A percentile compares a stretch with the other conserved stretches of the same genome.
These are phyloP conservation scores for Cotesia vestalis DNA, from an alignment of 1,140 invertebrate genomes.

Conservation along the genomic window DNA sequence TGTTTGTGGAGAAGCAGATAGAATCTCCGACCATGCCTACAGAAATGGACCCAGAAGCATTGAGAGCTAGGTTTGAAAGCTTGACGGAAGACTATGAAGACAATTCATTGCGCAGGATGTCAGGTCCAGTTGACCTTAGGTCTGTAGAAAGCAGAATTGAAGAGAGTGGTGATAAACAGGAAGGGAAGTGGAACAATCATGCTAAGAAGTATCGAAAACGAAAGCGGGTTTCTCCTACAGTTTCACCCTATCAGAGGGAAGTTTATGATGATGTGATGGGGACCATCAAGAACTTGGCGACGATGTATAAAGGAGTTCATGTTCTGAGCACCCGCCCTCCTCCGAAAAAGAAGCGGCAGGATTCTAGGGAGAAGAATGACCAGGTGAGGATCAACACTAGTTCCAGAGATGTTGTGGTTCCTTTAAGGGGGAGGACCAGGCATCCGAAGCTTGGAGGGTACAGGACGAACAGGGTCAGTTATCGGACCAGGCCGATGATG, in stretches of 20 bases:
- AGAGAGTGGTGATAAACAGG: constrained; percentile 18
- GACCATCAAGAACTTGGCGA: constrained; percentile 52
- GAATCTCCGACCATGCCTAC: constrained; percentile 44
- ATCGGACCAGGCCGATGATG: constrained; percentile 22
- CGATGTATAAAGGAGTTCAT: constrained; percentile 27
- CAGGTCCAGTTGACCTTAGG: constrained; percentile 42
- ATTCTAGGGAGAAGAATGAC: neutral
- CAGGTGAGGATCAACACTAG: neutral
- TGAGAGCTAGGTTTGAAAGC: constrained; percentile 49
- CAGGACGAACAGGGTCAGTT: constrained; percentile 35
- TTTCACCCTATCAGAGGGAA: constrained; percentile 48
- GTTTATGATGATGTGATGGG: constrained; percentile 64
- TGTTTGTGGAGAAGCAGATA: constrained; percentile 71
- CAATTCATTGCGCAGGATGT: constrained; percentile 42
- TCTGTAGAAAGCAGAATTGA: constrained; percentile 20
- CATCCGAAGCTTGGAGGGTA: constrained; percentile 25
- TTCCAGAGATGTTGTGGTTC: too few relatives aligned
- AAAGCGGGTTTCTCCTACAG: constrained; percentile 19
- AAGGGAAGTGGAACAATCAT: constrained; percentile 11
- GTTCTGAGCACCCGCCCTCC: neutral
- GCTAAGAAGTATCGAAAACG: constrained; percentile 25
- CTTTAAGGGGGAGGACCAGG: neutral
- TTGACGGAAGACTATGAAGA: constrained; percentile 48
- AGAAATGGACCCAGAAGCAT: constrained; percentile 49
- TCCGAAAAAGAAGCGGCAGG: neutral